A percentile compares a stretch with the other conserved stretches of the same genome.
These are phyloP conservation scores for Rallus crepitans DNA, from an alignment of 2,797 vertebrate species.

Conservation along the genomic window DNA sequence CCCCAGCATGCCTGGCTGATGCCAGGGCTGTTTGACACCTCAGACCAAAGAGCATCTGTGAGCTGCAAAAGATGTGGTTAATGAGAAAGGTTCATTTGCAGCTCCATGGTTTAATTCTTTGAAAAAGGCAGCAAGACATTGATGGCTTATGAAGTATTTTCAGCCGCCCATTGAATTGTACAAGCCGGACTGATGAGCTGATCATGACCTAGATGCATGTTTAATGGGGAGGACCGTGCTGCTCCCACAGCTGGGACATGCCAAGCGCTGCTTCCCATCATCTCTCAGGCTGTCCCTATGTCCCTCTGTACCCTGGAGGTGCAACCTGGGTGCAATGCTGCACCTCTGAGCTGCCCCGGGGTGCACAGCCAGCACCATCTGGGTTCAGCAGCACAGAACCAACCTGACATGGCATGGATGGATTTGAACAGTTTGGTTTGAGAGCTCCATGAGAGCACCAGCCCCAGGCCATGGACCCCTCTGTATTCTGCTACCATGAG, in stretches of 20 bases:
- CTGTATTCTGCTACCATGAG: neutral
- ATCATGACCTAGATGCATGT: neutral
- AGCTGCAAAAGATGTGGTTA: fast-evolving
- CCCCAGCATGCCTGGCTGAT: fast-evolving
- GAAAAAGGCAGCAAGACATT: neutral
- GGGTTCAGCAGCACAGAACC: neutral
- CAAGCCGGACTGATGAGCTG: neutral
- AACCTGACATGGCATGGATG: neutral
- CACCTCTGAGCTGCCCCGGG: neutral
- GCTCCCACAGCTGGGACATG: neutral
- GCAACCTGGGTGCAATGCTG: neutral
- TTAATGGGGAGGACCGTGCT: neutral
- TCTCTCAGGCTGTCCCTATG: neutral
- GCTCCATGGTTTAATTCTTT: neutral
- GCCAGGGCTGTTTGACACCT: neutral
- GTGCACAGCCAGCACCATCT: neutral
- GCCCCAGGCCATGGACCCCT: neutral
- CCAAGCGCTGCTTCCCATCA: fast-evolving
- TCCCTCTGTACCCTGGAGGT: neutral
- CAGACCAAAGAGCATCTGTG: neutral
- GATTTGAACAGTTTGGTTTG: neutral
- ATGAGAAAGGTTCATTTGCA: neutral
- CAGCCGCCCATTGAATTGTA: neutral
- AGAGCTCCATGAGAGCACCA: neutral
- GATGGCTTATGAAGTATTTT: neutral